Percentiles rank a stretch among this genome's conserved stretches.
Conservation (phyloP, 2,888 invertebrate genomes). For the Andrena chrysosceles region DNA sequence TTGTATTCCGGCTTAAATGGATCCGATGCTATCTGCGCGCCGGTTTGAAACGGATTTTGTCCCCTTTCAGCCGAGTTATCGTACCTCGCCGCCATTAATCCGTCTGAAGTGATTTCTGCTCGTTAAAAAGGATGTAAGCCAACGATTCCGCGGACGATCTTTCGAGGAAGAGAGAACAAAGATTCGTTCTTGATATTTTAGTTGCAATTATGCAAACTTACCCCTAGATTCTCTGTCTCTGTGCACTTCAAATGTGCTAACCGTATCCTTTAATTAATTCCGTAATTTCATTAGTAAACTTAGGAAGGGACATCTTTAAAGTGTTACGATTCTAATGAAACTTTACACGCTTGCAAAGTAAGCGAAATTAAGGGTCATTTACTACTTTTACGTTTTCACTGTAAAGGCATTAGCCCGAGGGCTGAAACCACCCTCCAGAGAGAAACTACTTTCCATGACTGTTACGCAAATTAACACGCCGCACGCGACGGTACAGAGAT, state of each 20-base stretch:
- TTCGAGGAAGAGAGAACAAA: neutral
- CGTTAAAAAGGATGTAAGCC: constrained; percentile 25
- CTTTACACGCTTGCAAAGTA: neutral
- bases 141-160: neutral
- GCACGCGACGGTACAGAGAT: neutral
- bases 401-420: neutral
- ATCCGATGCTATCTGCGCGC: constrained; percentile 11
- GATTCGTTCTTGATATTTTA: neutral
- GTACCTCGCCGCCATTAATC: constrained; percentile 13
- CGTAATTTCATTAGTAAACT: neutral
- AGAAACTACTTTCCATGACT: neutral
- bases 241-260: neutral
- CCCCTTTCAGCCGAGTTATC: neutral
- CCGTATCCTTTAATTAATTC: constrained; percentile 14
- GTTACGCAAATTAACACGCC: neutral
- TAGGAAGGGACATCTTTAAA: neutral
- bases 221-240: neutral
- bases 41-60: constrained; percentile 21
- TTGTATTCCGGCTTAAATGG: constrained; percentile 38
- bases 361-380: neutral
- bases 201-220: neutral
- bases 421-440: neutral
- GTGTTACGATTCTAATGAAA: constrained; percentile 3
- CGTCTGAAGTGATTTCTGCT: constrained; percentile 1
- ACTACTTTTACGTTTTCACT: neutral